Evolutionary conservation across 1,140 invertebrate genomes (phyloP).

Genomic region (Polyergus mexicanus): DNA sequence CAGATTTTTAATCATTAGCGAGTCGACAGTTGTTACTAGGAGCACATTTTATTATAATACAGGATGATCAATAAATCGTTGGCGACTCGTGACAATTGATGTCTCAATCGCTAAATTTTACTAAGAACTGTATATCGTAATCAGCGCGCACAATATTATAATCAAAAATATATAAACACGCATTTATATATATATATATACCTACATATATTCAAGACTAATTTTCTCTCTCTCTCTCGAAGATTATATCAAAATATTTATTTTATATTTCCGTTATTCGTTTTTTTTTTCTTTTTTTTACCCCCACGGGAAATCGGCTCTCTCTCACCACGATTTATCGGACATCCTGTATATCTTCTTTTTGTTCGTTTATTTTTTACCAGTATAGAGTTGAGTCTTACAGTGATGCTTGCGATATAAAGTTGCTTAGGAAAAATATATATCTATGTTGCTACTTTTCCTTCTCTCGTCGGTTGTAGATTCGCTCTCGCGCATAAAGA

Average conservation of each 20-base stretch:
- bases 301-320: too few relatives aligned
- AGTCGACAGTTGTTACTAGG: constrained; percentile 53
- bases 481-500: constrained; percentile 40
- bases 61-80: not conserved
- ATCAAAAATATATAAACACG: not conserved
- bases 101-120: not conserved
- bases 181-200: not conserved
- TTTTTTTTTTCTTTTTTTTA: too few relatives aligned
- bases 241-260: not conserved
- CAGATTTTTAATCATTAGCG: constrained; percentile 65
- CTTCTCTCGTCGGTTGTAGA: not conserved
- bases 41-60: constrained; percentile 23
- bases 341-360: not conserved
- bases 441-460: not conserved
- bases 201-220: not conserved
- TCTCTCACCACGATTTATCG: not conserved
- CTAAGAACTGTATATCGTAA: not conserved
- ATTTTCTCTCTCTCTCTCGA: not conserved
- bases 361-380: constrained; percentile 14
- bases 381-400: constrained; percentile 18
- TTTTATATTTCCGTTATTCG: too few relatives aligned
- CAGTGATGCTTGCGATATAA: constrained; percentile 47
- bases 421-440: constrained; percentile 73
- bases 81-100: not conserved
- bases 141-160: not conserved